These are phyloP conservation scores for Platyura marginata DNA, from an alignment of 1,140 invertebrate species.

Conservation along the genomic window DNA sequence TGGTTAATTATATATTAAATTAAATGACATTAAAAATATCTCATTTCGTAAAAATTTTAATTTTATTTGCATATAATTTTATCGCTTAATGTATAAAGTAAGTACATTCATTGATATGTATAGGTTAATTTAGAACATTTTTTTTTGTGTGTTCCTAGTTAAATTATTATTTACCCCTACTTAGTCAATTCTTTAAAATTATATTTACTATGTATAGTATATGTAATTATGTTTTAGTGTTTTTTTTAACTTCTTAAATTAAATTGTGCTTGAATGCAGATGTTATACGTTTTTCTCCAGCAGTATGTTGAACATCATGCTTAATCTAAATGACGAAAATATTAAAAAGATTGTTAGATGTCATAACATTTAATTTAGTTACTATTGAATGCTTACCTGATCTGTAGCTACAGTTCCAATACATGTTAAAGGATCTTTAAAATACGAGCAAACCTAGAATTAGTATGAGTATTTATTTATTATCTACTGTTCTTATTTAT, in stretches of 20 bases:
- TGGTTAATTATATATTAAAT: too few species aligned
- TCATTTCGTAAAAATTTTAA: too few species aligned
- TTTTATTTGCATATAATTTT: too few species aligned
- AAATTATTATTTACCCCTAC: neutral
- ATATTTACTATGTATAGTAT: neutral
- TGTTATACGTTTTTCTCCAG: constrained; percentile 59
- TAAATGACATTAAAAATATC: too few species aligned
- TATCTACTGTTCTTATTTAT: too few species aligned
- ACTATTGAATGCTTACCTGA: constrained; percentile 30
- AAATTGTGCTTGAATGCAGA: constrained; percentile 10
- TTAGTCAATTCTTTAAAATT: neutral
- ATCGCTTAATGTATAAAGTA: too few species aligned
- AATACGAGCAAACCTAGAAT: constrained; percentile 69
- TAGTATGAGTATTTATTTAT: too few species aligned
- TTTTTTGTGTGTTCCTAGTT: neutral
- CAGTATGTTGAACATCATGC: constrained; percentile 50
- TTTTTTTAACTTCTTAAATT: neutral
- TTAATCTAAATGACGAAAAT: constrained; percentile 11
- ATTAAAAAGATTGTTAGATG: neutral
- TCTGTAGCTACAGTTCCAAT: constrained; percentile 67
- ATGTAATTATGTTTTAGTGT: neutral
- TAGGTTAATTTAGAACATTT: neutral
- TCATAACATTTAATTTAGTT: neutral
- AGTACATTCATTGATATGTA: constrained; percentile 1
- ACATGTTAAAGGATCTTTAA: constrained; percentile 75